Evolutionary conservation across 1,140 invertebrate species (phyloP).

Genomic region (Drosophila obscura): DNA sequence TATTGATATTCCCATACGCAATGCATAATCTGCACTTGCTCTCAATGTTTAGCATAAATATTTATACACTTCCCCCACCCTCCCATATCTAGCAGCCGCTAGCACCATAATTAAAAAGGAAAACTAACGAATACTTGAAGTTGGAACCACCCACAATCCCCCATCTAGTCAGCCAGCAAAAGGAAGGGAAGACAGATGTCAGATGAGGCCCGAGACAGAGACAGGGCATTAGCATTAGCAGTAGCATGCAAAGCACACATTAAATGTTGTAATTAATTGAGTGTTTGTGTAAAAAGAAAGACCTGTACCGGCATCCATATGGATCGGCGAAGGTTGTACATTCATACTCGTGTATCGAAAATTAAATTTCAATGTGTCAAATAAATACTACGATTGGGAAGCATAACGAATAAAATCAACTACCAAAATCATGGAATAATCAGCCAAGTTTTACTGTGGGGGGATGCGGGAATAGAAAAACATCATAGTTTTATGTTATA

Average conservation of each 20-base stretch:
- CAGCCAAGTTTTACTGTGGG: background rate
- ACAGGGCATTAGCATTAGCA: conserved; percentile 38
- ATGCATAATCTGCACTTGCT: conserved; percentile 68
- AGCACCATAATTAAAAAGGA: conserved; percentile 28
- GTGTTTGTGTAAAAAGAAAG: conserved; percentile 59
- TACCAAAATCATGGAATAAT: conserved; percentile 39
- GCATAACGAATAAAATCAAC: conserved; percentile 69
- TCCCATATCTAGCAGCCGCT: conserved; percentile 36
- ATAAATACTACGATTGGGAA: conserved; percentile 61
- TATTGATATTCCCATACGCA: conserved; percentile 68
- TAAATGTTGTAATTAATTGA: conserved; percentile 61
- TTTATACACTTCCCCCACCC: conserved; percentile 7
- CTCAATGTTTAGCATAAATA: conserved; percentile 67
- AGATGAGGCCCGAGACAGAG: conserved; percentile 11
- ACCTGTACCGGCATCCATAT: conserved; percentile 31
- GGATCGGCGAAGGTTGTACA: conserved; percentile 36
- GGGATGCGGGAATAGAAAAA: background rate
- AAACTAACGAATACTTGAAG: background rate
- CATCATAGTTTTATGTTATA: conserved; percentile 57
- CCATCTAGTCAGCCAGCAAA: conserved; percentile 46
- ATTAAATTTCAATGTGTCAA: conserved; percentile 81
- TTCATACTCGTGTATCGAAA: conserved; percentile 25
- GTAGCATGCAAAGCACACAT: conserved; percentile 35
- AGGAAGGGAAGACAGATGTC: conserved; percentile 5
- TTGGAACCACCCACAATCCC: background rate